Base-by-base conservation (phyloP, 2,113 vertebrate genomes). In the Boleophthalmus pectinirostris region DNA sequence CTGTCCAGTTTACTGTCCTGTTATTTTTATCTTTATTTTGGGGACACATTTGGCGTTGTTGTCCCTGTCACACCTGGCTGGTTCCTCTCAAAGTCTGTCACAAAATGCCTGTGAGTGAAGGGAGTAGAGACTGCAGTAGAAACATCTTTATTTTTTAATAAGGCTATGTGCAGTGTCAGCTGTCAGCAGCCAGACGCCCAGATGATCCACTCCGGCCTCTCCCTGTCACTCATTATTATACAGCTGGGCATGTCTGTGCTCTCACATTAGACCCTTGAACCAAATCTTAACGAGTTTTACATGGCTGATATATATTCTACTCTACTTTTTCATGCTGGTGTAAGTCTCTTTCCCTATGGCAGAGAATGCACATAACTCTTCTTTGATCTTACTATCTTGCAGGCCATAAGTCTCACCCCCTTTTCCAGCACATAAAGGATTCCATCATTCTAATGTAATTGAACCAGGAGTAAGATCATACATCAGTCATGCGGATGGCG, bases 91-190 rank as follows among this genome's bases (percentile, higher is more conserved):
- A 33, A 33, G 12, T 66, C 33, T 74, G 57, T 79, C 58, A 46
- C 11, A 24, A 23, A 25, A 67, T 66, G 70, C 47, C 14, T 0
- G n/a, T 73, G 51, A 23, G 25, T 61, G 49, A 67, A 53, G 53
- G 56, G 51, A 16, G 53, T 15, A 3, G 66, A 4, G 58, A 46
- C 65, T 56, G 73, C 79, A 80, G 75, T 70, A 72, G 25, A 86
- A 78, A 84, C 80, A 68, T 89, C 81, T 78, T 92, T 92, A 92
- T 74, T 92, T 87, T 90, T 93, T 93, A 90, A 92, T 92, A 82
- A 77, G 72, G 70, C 74, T 81, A 83, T 84, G 25, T 61, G 70
- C 69, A 67, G 86, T 88, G 83, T 89, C 85, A 72, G 66, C 80
- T 88, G 85, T 85, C 83, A 87, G 20, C 54, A 66, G 63, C 49